Base-by-base conservation (phyloP, 2,113 vertebrate species). In the Abramis brama region DNA sequence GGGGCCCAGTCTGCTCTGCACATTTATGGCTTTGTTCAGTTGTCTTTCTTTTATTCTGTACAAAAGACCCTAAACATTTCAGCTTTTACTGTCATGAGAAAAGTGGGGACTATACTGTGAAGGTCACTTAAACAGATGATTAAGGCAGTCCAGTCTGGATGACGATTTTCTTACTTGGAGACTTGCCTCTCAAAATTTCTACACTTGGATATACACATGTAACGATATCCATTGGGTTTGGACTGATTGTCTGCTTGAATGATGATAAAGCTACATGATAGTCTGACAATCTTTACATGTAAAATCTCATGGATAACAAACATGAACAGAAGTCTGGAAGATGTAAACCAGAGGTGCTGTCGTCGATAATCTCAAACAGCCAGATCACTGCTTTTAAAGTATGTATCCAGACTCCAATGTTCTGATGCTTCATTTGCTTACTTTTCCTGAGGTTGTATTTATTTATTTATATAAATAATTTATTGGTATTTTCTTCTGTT, bases 321-420 rank as follows among this genome's bases (percentile, higher is more conserved):
- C 77, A 82, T 62, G 81, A 87, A 50, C 57, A 79, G 45, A 91
- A 82, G 64, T 30, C 74, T 71, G 17, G 39, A 52, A 86, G 30
- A n/a, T 85, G 64, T 59, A 88, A 74, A 87, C 83, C 86, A 66
- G 86, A 89, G 25, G 55, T 79, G 82, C 88, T 88, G 2, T 79
- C 87, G 12, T 85, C 87, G 45, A 39, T 91, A 43, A 88, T 91
- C 71, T 85, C 79, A 47, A 90, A 87, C 79, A 91, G 76, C 77
- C 86, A 91, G 79, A 88, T 90, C 52, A 86, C 64, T 25, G 71
- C 89, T 19, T 57, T 89, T 50, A 87, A 90, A 92, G 92, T 92
- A 91, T 79, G 89, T 89, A 70, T 68, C 33, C 33, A 33, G 30
- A 57, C n/a, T 52, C 70, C 6, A 39, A 39, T 59, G 39, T 83